phyloP scores from a whole-genome alignment of 1,140 invertebrate genomes.

The Camponotus vicinus region DNA sequence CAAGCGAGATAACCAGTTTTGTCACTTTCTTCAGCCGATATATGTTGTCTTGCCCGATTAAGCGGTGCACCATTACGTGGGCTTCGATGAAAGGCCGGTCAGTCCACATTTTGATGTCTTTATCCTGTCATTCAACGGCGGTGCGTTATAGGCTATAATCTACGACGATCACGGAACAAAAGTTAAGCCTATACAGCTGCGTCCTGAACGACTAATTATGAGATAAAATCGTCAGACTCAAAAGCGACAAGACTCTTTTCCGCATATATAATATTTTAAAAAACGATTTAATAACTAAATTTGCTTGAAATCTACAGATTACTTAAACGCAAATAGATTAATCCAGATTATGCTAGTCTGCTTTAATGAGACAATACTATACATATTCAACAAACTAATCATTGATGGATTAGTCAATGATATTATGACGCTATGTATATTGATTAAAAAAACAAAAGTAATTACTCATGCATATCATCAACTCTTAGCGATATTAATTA shows the following conservation, averaged over 20 bases:
- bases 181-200: not conserved
- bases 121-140: slow-evolving; percentile 19
- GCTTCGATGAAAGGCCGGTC: slow-evolving; percentile 30
- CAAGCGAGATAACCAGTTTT: slow-evolving; percentile 66
- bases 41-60: not conserved
- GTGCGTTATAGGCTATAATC: not conserved
- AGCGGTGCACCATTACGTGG: not conserved
- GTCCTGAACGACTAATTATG: not conserved
- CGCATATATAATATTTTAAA: not conserved
- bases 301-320: not conserved
- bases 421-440: not conserved
- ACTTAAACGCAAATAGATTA: not conserved
- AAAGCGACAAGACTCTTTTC: not conserved
- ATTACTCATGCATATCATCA: slow-evolving; percentile 43
- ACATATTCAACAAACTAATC: not conserved
- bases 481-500: slow-evolving; percentile 31
- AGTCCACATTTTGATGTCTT: slow-evolving; percentile 46
- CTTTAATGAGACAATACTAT: not conserved
- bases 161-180: not conserved
- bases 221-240: not conserved
- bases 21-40: slow-evolving; percentile 58
- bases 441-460: slow-evolving; percentile 33
- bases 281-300: not conserved
- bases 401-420: slow-evolving; percentile 46
- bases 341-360: not conserved